Conservation (phyloP, 2,888 invertebrate genomes). For the Tinea trinotella region DNA sequence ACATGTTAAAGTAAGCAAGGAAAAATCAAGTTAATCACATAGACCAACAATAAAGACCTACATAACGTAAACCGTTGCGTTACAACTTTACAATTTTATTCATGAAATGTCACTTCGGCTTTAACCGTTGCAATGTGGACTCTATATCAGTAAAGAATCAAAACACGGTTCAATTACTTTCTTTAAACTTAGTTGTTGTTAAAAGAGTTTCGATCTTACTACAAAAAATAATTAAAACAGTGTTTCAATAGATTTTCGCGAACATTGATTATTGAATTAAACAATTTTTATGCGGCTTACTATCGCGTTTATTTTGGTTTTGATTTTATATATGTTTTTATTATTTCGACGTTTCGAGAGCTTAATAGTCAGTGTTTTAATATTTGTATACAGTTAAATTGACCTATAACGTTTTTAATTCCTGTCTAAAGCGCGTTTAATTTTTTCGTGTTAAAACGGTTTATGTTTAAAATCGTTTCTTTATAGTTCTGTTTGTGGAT, state of each 20-base stretch:
- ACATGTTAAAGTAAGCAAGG: conserved; percentile 13
- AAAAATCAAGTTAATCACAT: conserved; percentile 16
- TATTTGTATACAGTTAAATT: no score
- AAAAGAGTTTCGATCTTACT: neutral
- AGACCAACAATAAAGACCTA: conserved; percentile 4
- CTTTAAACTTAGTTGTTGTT: neutral
- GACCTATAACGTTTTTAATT: no score
- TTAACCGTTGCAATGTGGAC: neutral
- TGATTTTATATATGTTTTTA: no score
- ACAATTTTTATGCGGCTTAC: no score
- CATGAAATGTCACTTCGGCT: neutral
- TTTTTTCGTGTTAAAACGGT: neutral
- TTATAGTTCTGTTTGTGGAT: neutral
- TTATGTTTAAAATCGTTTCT: conserved; percentile 1
- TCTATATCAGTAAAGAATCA: neutral
- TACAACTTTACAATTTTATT: neutral
- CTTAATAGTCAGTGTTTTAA: no score
- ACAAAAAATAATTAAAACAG: neutral
- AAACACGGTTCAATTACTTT: neutral
- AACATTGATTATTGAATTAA: no score
- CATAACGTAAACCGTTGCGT: neutral
- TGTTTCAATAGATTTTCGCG: no score
- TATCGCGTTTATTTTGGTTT: no score
- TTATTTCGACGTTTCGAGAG: no score
- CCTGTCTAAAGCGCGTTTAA: no score